These are phyloP conservation scores for Volucella inanis DNA, from an alignment of 2,888 invertebrate genomes.

Conservation along the genomic window DNA sequence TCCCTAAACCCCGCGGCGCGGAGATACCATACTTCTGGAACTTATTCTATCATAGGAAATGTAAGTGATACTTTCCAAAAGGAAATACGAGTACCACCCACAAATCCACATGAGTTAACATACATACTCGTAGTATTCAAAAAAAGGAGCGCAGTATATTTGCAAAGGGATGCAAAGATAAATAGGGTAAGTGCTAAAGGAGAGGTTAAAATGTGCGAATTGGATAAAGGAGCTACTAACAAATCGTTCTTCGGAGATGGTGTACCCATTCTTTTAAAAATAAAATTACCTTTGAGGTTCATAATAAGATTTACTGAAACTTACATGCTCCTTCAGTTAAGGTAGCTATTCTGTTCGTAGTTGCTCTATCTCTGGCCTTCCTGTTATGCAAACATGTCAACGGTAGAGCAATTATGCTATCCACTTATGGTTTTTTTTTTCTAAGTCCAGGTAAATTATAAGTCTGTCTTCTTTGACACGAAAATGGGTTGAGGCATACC, in stretches of 20 bases:
- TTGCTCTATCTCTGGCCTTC: constrained; percentile 10
- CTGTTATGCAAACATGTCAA: constrained; percentile 33
- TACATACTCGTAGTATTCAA: background rate
- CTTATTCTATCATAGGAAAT: constrained; percentile 7
- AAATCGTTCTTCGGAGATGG: background rate
- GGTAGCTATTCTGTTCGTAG: background rate
- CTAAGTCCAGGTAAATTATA: background rate
- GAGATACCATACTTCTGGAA: constrained; percentile 25
- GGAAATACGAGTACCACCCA: constrained; percentile 39
- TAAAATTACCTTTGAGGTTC: constrained; percentile 16
- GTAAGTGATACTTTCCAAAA: constrained; percentile 30
- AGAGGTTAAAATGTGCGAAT: constrained; percentile 46
- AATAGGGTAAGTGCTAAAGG: background rate
- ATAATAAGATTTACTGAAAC: constrained; percentile 45
- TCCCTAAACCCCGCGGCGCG: too few relatives aligned
- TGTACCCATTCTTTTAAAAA: background rate
- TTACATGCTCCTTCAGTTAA: constrained; percentile 15
- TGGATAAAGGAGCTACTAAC: constrained; percentile 23
- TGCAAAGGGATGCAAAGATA: background rate
- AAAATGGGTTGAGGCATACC: constrained; percentile 5
- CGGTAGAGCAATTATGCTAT: constrained; percentile 43
- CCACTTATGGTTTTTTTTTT: background rate
- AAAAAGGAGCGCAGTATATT: background rate
- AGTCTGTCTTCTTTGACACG: constrained; percentile 16
- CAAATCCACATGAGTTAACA: constrained; percentile 42